Conservation (phyloP, 2,797 vertebrate species). For the Arctocebus calabarensis region DNA sequence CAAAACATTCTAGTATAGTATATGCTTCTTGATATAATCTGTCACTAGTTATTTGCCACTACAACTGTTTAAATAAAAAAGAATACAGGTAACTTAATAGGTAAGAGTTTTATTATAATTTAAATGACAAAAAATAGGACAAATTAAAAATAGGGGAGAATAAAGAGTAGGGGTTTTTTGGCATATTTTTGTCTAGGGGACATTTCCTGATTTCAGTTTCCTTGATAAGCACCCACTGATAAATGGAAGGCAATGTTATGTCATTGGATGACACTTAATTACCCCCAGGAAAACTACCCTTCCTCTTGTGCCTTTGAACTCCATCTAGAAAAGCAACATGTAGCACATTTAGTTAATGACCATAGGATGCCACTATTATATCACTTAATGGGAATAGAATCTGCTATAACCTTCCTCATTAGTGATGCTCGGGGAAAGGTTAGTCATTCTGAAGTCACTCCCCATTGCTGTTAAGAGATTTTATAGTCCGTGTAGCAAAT, state of each 20-base stretch:
- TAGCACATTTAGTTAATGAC: neutral
- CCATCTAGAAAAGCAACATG: slow-evolving; percentile 38
- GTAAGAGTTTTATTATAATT: neutral
- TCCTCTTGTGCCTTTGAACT: slow-evolving; percentile 3
- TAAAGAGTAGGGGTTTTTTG: neutral
- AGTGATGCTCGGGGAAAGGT: slow-evolving; percentile 67
- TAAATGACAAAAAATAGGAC: neutral
- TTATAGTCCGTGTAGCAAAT: slow-evolving; percentile 58
- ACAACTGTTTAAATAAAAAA: neutral
- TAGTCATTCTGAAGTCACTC: slow-evolving; percentile 76
- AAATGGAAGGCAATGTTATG: neutral
- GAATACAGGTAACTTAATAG: neutral
- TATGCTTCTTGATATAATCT: neutral
- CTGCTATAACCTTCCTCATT: slow-evolving; percentile 64
- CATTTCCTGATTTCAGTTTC: neutral
- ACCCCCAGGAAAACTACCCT: neutral
- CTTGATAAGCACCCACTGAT: neutral
- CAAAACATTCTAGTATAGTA: neutral
- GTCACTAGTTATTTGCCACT: neutral
- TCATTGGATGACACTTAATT: neutral
- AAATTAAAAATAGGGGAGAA: neutral
- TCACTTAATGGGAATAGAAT: slow-evolving; percentile 1
- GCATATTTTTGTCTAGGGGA: neutral
- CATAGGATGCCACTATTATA: fast-evolving
- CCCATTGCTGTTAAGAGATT: slow-evolving; percentile 18